Evolutionary conservation across 2,113 vertebrate genomes (phyloP), one percentile per base, ranked within the genome.

Genomic region (Lasiurus cinereus): DNA sequence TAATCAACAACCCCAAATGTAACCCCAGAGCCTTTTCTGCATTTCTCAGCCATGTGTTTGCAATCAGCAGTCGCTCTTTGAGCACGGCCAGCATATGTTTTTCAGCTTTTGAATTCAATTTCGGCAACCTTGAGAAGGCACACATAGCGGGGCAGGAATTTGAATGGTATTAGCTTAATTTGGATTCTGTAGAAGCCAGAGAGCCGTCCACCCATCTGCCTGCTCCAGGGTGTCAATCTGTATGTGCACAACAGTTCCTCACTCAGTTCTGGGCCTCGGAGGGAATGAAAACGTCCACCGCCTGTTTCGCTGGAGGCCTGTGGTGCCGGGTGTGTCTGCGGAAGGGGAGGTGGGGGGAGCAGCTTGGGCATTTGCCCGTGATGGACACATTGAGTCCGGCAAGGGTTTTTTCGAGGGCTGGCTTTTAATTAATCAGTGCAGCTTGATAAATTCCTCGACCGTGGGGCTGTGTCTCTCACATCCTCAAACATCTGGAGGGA

Each of bases 41-140:
- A 94, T 97, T 72, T 7, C 43, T 76, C 43, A 94, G 88, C 93
- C 98, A 98, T 96, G 74, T 98, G 98, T 98, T 98, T 97, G 95
- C 76, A 98, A 98, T 98, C 70, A 92, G 83, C 96, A 93, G 66
- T 84, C 5, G 46, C 7, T 62, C 95, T 97, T 36, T 93, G 91
- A 94, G 93, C 56, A 94, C 33, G 46, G 97, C 79, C 96, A 94
- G 94, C 97, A 97, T 89, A 96, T 97, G 96, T 92, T 97, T 97
- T 96, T 95, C 96, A 85, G 66, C 96, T 98, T 97, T 97, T 96
- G 97, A 97, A 97, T 97, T 97, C 16, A 70, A 80, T 94, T 96
- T 96, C 72, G 96, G 93, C 96, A 97, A 97, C 97, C 97, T 96
- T 93, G 97, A 97, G 85, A 74, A 59, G 83, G 74, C 77, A 43